phyloP scores from a whole-genome alignment of 2,797 vertebrate species.

The Limosa lapponica region DNA sequence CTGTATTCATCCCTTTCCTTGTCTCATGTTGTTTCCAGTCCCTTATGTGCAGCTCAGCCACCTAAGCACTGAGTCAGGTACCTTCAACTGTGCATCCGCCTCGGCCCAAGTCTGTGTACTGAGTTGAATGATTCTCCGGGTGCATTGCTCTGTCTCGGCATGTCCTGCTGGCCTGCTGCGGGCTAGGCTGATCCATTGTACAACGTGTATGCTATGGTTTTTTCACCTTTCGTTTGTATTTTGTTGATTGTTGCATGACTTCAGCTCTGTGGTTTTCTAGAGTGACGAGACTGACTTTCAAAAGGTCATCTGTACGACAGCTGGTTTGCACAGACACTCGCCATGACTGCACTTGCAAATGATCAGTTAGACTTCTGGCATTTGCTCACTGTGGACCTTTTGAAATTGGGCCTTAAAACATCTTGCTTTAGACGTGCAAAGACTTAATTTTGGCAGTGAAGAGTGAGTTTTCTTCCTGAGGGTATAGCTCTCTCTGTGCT shows the following conservation, averaged over 20 bases:
- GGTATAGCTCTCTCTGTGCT: neutral
- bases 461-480: neutral
- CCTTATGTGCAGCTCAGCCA: conserved; percentile 91
- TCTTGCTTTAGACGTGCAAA: conserved; percentile 18
- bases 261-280: conserved; percentile 20
- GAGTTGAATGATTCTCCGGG: neutral
- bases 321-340: neutral
- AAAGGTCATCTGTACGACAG: conserved; percentile 28
- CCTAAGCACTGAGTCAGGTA: conserved; percentile 96
- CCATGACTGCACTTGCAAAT: neutral
- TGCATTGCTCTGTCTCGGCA: conserved; percentile 73
- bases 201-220: neutral
- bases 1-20: conserved; percentile 75
- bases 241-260: conserved; percentile 61
- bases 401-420: conserved; percentile 45
- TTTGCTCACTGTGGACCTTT: conserved; percentile 43
- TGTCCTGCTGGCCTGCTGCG: conserved; percentile 50
- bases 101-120: conserved; percentile 15
- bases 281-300: conserved; percentile 38
- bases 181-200: conserved; percentile 17
- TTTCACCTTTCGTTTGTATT: conserved; percentile 48
- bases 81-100: conserved; percentile 61
- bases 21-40: conserved; percentile 83
- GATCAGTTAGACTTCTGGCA: neutral
- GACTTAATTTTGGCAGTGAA: neutral